A percentile compares a stretch with the other conserved stretches of the same genome.
Evolutionary conservation across 2,113 vertebrate genomes (phyloP).

Genomic region (Rhinopomastus cyanomelas): DNA sequence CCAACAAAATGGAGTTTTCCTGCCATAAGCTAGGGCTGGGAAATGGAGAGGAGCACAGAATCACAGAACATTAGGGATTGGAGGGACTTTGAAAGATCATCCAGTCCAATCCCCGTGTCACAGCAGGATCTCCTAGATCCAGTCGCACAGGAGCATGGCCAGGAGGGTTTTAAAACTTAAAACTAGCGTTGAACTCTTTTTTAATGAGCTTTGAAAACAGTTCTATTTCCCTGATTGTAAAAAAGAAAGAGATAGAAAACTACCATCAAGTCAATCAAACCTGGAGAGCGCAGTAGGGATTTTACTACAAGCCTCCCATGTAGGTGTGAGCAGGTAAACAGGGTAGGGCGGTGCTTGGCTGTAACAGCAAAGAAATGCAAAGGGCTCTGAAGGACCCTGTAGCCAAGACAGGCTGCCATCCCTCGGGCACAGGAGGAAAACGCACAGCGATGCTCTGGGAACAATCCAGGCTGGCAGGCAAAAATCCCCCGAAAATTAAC

Average conservation of each 20-base stretch:
- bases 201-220: neutral
- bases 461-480: neutral
- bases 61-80: no score
- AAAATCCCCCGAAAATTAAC: neutral
- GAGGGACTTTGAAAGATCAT: no score
- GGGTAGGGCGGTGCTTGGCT: neutral
- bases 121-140: no score
- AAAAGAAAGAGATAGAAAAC: neutral
- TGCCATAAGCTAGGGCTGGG: neutral
- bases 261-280: neutral
- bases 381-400: fast-evolving
- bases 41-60: neutral
- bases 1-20: neutral
- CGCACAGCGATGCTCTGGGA: neutral
- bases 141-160: no score
- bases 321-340: neutral
- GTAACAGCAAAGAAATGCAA: neutral
- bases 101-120: no score
- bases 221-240: neutral
- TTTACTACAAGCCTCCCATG: neutral
- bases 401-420: conserved; percentile 45
- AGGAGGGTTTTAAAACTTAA: neutral
- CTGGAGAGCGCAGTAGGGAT: neutral
- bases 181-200: neutral
- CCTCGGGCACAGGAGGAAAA: conserved; percentile 31